Percentiles rank a stretch among this genome's conserved stretches.
Evolutionary conservation across 1,140 invertebrate genomes (phyloP).

Genomic region (Listronotus oregonensis): DNA sequence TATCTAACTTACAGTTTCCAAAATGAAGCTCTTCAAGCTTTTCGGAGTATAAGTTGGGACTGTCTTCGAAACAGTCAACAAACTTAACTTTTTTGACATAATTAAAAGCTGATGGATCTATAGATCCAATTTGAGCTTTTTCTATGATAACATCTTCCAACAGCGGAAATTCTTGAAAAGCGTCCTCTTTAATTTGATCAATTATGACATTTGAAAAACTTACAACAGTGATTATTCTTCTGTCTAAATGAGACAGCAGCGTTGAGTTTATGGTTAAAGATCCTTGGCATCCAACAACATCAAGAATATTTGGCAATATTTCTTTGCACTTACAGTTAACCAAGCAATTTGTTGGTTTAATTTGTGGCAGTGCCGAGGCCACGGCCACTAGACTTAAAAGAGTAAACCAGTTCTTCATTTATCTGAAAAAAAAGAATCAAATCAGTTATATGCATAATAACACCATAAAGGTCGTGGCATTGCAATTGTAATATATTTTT

Average conservation of each 20-base stretch:
- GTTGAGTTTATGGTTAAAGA: slow-evolving; percentile 32
- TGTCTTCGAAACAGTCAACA: slow-evolving; percentile 39
- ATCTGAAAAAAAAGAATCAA: slow-evolving; percentile 34
- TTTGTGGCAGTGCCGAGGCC: slow-evolving; percentile 22
- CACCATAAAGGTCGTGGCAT: too few species aligned
- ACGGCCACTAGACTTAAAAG: slow-evolving; percentile 21
- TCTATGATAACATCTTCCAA: slow-evolving; percentile 40
- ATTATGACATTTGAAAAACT: slow-evolving; percentile 39
- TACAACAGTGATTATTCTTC: slow-evolving; percentile 27
- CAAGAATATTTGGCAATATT: slow-evolving; percentile 25
- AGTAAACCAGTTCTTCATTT: slow-evolving; percentile 32
- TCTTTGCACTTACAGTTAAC: slow-evolving; percentile 31
- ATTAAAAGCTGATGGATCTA: slow-evolving; percentile 42
- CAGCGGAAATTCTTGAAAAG: slow-evolving; percentile 35
- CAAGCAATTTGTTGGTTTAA: slow-evolving; percentile 26
- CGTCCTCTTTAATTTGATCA: slow-evolving; percentile 37
- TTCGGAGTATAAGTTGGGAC: slow-evolving; percentile 42
- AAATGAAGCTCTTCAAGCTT: slow-evolving; percentile 47
- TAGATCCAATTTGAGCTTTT: slow-evolving; percentile 38
- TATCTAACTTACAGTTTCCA: slow-evolving; percentile 45
- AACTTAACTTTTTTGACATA: slow-evolving; percentile 39
- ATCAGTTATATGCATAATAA: too few species aligned
- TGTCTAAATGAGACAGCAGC: slow-evolving; percentile 24
- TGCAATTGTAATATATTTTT: too few species aligned
- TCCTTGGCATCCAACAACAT: slow-evolving; percentile 28